These are phyloP conservation scores for Agelastica alni DNA, from an alignment of 2,888 invertebrate genomes.

Conservation along the genomic window DNA sequence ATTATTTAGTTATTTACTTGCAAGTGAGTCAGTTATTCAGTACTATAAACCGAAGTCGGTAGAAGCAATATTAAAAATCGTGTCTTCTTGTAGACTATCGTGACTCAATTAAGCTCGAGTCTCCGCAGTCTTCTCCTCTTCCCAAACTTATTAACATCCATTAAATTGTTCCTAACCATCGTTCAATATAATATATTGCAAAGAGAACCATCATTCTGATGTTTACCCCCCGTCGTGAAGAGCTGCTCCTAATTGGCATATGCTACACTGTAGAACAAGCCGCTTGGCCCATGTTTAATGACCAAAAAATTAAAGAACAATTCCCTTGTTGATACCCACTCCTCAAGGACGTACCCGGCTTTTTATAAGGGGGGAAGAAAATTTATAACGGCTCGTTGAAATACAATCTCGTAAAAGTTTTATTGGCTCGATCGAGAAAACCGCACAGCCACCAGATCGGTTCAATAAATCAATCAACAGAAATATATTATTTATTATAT, in stretches of 20 bases:
- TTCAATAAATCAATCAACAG: too few relatives aligned
- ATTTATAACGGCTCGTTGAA: too few relatives aligned
- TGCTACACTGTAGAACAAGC: conserved; percentile 41
- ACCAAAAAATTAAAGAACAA: conserved; percentile 49
- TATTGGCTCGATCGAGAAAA: too few relatives aligned
- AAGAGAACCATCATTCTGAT: conserved; percentile 36
- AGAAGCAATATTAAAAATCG: conserved; percentile 13
- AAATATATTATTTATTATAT: too few relatives aligned
- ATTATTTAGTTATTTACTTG: too few relatives aligned
- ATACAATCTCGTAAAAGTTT: too few relatives aligned
- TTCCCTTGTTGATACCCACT: conserved; percentile 33
- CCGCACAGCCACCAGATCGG: too few relatives aligned
- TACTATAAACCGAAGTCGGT: too few relatives aligned
- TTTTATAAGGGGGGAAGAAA: neutral
- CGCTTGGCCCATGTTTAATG: conserved; percentile 44
- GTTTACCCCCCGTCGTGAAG: conserved; percentile 41
- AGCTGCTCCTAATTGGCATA: conserved; percentile 49
- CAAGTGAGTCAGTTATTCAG: too few relatives aligned
- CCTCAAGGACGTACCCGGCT: neutral
- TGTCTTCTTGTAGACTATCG: conserved; percentile 24
- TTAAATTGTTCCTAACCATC: conserved; percentile 42
- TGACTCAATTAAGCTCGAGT: conserved; percentile 43
- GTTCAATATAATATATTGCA: conserved; percentile 36
- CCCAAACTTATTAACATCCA: conserved; percentile 45
- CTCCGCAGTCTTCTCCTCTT: conserved; percentile 31